A percentile compares a stretch with the other conserved stretches of the same genome.
Evolutionary conservation across 1,140 invertebrate genomes (phyloP).

Genomic region (Hyles vespertilio): DNA sequence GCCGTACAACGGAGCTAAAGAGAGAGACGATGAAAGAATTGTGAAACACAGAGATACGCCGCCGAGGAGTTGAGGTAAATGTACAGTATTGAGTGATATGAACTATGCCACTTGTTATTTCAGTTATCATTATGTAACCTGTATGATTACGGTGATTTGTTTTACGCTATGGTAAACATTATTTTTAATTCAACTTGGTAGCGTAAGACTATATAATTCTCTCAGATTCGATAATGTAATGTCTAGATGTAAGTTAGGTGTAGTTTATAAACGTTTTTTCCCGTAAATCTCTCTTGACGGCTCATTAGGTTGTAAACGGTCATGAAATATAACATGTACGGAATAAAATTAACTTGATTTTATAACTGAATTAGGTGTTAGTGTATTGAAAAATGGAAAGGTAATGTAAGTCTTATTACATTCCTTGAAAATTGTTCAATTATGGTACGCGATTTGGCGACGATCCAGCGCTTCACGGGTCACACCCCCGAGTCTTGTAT

Average conservation of each 20-base stretch:
- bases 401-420: conserved; percentile 57
- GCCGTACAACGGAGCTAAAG: conserved; percentile 51
- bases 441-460: conserved; percentile 24
- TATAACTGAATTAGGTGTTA: conserved; percentile 35
- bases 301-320: conserved; percentile 39
- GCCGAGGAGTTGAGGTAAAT: conserved; percentile 66
- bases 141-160: not conserved
- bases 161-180: conserved; percentile 4
- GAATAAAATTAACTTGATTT: conserved; percentile 2
- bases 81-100: conserved; percentile 55
- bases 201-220: conserved; percentile 13
- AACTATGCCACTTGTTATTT: conserved; percentile 15
- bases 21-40: conserved; percentile 35
- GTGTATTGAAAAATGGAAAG: conserved; percentile 37
- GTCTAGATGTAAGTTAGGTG: conserved; percentile 48
- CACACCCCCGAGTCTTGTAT: conserved; percentile 54
- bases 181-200: not conserved
- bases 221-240: conserved; percentile 31
- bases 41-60: conserved; percentile 32
- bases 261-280: conserved; percentile 14
- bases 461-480: conserved; percentile 27
- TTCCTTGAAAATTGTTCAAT: conserved; percentile 57
- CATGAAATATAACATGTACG: conserved; percentile 11
- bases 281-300: conserved; percentile 36
- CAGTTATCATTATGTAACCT: not conserved